These are phyloP conservation scores for Pandemis cinnamomeana DNA, from an alignment of 2,888 invertebrate species.

Conservation along the genomic window DNA sequence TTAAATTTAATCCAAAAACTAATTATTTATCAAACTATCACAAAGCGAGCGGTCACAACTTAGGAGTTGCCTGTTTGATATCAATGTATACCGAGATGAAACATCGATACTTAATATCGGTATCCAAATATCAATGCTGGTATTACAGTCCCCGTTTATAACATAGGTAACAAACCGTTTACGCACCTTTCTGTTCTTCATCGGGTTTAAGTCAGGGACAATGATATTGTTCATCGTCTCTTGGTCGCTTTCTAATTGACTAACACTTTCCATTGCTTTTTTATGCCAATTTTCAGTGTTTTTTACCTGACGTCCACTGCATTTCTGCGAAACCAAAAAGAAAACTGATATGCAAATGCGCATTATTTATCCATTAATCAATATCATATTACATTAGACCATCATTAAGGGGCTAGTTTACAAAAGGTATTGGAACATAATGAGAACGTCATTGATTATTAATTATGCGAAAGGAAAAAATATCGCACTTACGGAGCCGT, in stretches of 20 bases:
- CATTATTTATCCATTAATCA: background rate
- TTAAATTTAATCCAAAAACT: too few relatives aligned
- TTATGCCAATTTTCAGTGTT: background rate
- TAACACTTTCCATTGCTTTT: conserved; percentile 3
- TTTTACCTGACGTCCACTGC: conserved; percentile 1
- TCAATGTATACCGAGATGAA: too few relatives aligned
- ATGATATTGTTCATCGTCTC: conserved; percentile 45
- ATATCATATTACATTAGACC: background rate
- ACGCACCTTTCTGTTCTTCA: conserved; percentile 48
- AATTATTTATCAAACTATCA: too few relatives aligned
- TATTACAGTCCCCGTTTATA: background rate
- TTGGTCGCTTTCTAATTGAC: conserved; percentile 9
- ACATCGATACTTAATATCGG: too few relatives aligned
- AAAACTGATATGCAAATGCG: background rate
- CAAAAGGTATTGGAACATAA: conserved; percentile 38
- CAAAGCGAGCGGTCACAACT: too few relatives aligned
- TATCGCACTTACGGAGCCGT: conserved; percentile 6
- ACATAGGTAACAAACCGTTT: background rate
- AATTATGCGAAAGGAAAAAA: background rate
- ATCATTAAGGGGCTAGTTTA: conserved; percentile 14
- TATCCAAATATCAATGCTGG: too few relatives aligned
- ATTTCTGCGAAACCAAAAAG: background rate
- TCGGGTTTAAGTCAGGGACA: conserved; percentile 53
- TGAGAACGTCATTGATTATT: background rate
- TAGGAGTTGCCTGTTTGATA: too few relatives aligned